Evolutionary conservation across 2,113 vertebrate species (phyloP).

Genomic region (Macroglossus sobrinus): DNA sequence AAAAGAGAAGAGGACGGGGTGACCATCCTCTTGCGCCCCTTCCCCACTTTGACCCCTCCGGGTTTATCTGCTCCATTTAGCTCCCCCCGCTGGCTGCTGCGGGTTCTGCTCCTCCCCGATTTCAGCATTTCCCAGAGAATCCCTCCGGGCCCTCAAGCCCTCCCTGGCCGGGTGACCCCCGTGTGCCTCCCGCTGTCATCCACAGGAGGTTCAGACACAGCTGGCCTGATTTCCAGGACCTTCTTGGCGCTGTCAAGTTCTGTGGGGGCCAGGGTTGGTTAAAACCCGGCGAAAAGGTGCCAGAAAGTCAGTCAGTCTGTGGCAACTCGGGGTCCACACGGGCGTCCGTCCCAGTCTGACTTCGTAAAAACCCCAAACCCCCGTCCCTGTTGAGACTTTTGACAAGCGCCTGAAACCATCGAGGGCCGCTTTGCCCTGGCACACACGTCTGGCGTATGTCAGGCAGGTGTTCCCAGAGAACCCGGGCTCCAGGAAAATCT

Average conservation of each 20-base stretch:
- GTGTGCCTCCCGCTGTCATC: rapidly evolving
- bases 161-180: not conserved
- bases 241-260: not conserved
- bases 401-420: conserved; percentile 50
- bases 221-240: not conserved
- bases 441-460: conserved; percentile 80
- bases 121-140: not conserved
- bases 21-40: no score
- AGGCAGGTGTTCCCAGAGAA: conserved; percentile 86
- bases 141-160: not conserved
- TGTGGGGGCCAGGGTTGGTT: conserved; percentile 21
- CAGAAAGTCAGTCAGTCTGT: not conserved
- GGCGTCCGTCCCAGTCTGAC: conserved; percentile 31
- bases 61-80: rapidly evolving
- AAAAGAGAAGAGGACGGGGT: not conserved
- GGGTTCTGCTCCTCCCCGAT: not conserved
- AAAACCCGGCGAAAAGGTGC: not conserved
- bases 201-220: not conserved
- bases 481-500: conserved; percentile 83
- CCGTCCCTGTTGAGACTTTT: conserved; percentile 59
- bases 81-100: not conserved
- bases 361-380: conserved; percentile 58
- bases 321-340: not conserved
- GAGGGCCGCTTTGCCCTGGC: conserved; percentile 50
- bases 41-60: not conserved